phyloP scores from a whole-genome alignment of 2,797 vertebrate genomes.

The Pantherophis vulpinus region DNA sequence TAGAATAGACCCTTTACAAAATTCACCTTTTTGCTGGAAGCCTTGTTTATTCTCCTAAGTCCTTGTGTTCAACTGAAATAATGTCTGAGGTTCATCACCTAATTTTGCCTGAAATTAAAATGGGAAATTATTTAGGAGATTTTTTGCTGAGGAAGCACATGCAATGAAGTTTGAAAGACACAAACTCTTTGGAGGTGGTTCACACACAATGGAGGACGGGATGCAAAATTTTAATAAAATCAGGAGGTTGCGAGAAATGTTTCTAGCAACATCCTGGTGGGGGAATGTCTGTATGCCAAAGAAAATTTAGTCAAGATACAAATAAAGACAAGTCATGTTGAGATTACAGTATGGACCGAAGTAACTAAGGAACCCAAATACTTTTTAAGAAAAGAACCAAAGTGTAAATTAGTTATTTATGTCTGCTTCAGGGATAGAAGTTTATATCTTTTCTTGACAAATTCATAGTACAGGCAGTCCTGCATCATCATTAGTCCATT shows the following conservation, averaged over 20 bases:
- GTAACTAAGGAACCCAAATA: not conserved
- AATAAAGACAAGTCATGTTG: not conserved
- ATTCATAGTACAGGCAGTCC: not conserved
- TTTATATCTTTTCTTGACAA: not conserved
- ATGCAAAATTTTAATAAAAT: not conserved
- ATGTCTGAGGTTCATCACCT: not conserved
- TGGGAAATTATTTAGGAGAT: not conserved
- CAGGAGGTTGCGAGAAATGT: not conserved
- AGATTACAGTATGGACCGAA: not conserved
- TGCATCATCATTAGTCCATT: not conserved
- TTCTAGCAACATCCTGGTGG: not conserved
- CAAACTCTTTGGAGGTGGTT: not conserved
- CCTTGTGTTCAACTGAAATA: not conserved
- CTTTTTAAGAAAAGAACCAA: not conserved
- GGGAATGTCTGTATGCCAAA: not conserved
- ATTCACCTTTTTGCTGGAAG: not conserved
- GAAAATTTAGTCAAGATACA: not conserved
- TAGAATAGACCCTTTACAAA: not conserved
- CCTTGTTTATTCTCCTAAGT: not conserved
- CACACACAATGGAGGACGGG: too few relatives aligned
- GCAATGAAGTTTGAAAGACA: not conserved
- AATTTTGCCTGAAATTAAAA: not conserved
- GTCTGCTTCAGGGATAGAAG: not conserved
- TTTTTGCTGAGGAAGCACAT: not conserved
- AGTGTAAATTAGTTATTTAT: not conserved